Conservation (phyloP, 2,888 invertebrate genomes). For the Argyra leucocephala region DNA sequence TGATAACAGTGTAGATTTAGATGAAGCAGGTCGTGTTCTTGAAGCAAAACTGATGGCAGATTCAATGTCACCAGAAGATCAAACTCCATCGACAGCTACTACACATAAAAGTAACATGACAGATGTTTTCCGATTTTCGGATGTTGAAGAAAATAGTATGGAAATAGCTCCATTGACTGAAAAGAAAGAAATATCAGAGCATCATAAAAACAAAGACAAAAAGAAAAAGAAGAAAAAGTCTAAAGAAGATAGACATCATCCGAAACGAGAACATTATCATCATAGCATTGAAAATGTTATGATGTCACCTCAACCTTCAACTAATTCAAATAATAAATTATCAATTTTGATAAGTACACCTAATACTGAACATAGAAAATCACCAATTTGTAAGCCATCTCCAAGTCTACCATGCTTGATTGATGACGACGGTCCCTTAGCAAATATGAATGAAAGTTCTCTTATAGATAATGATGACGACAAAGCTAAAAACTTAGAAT, state of each 20-base stretch:
- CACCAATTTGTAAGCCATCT: constrained; percentile 45
- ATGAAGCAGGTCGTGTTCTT: constrained; percentile 70
- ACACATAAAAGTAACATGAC: constrained; percentile 42
- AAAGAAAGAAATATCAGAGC: constrained; percentile 41
- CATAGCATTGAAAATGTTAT: constrained; percentile 35
- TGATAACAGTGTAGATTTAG: constrained; percentile 70
- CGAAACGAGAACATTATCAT: constrained; percentile 55
- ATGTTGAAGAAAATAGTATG: constrained; percentile 49
- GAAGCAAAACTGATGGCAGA: constrained; percentile 72
- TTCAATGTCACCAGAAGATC: constrained; percentile 45
- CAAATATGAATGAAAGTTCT: constrained; percentile 27
- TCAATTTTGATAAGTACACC: constrained; percentile 19
- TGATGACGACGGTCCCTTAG: constrained; percentile 57
- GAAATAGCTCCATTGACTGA: constrained; percentile 40
- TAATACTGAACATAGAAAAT: constrained; percentile 34
- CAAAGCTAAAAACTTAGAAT: neutral
- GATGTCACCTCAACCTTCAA: constrained; percentile 32
- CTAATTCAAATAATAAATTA: constrained; percentile 22
- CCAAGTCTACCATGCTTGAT: constrained; percentile 54
- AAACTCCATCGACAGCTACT: constrained; percentile 38
- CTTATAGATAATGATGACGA: neutral
- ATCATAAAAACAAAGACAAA: constrained; percentile 61
- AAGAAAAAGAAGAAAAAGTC: constrained; percentile 78
- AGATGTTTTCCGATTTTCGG: constrained; percentile 53
- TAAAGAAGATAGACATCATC: constrained; percentile 64